phyloP scores from a whole-genome alignment of 2,888 invertebrate species.

The Lymantria monacha region DNA sequence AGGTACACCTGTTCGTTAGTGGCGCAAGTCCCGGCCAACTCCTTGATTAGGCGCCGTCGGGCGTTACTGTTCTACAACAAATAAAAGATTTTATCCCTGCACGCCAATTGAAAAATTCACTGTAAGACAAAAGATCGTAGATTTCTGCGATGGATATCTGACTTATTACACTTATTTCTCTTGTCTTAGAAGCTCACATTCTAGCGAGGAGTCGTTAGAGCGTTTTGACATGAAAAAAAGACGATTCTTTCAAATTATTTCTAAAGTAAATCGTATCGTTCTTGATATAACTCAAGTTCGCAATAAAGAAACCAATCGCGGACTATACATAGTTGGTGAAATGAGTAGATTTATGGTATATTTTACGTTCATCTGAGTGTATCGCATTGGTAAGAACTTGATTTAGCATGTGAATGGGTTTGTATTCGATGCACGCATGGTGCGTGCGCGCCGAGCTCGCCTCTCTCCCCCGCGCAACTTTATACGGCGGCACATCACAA shows the following conservation, averaged over 20 bases:
- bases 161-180: constrained; percentile 7
- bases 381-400: constrained; percentile 54
- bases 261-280: not conserved
- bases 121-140: constrained; percentile 38
- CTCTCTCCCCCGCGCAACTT: constrained; percentile 8
- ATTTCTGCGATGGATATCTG: constrained; percentile 17
- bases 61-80: constrained; percentile 75
- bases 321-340: constrained; percentile 28
- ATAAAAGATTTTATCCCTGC: constrained; percentile 68
- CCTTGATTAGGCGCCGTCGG: constrained; percentile 80
- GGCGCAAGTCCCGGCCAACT: constrained; percentile 76
- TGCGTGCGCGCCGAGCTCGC: constrained; percentile 58
- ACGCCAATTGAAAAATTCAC: constrained; percentile 62
- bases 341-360: constrained; percentile 48
- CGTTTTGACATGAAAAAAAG: not conserved
- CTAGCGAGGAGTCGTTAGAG: not conserved
- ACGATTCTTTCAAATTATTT: not conserved
- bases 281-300: constrained; percentile 30
- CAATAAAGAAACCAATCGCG: constrained; percentile 27
- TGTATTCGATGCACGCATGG: constrained; percentile 67
- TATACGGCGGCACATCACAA: constrained; percentile 42
- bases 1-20: constrained; percentile 82
- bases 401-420: constrained; percentile 73
- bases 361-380: constrained; percentile 44
- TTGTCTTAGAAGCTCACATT: not conserved